Evolutionary conservation across 2,113 vertebrate species (phyloP).

Genomic region (Callionymus lyra): DNA sequence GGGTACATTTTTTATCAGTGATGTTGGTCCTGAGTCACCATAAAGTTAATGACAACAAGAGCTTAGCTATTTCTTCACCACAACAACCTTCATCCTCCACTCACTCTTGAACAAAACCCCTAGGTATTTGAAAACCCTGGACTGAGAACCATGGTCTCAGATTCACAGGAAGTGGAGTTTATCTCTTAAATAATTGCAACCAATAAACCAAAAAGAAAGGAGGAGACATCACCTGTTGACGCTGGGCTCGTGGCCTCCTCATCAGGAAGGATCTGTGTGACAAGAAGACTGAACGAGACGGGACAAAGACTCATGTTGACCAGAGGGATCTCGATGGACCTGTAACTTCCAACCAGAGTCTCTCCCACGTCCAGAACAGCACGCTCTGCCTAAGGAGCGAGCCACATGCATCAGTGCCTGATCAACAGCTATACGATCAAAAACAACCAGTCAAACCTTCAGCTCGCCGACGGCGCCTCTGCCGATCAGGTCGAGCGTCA

Average conservation of each 20-base stretch:
- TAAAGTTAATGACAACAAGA: no score
- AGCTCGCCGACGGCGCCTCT: constrained; percentile 62
- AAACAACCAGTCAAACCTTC: constrained; percentile 46
- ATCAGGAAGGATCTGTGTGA: constrained; percentile 64
- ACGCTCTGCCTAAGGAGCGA: constrained; percentile 59
- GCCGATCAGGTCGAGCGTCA: constrained; percentile 69
- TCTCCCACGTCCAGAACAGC: constrained; percentile 73
- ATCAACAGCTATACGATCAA: background rate
- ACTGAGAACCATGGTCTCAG: no score
- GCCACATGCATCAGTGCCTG: background rate
- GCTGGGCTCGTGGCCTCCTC: constrained; percentile 16
- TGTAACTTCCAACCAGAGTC: constrained; percentile 66
- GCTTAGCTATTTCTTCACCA: no score
- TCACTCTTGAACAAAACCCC: no score
- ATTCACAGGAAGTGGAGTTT: background rate
- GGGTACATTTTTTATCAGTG: no score
- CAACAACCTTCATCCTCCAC: no score
- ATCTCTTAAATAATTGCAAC: background rate
- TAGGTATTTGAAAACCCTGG: no score
- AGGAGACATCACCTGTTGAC: constrained; percentile 1
- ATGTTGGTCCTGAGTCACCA: no score
- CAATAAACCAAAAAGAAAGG: background rate
- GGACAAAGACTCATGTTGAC: constrained; percentile 75
- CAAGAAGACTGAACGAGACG: constrained; percentile 69
- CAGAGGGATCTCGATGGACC: constrained; percentile 65